Conservation (phyloP, 2,113 vertebrate genomes). For the Lophius piscatorius region DNA sequence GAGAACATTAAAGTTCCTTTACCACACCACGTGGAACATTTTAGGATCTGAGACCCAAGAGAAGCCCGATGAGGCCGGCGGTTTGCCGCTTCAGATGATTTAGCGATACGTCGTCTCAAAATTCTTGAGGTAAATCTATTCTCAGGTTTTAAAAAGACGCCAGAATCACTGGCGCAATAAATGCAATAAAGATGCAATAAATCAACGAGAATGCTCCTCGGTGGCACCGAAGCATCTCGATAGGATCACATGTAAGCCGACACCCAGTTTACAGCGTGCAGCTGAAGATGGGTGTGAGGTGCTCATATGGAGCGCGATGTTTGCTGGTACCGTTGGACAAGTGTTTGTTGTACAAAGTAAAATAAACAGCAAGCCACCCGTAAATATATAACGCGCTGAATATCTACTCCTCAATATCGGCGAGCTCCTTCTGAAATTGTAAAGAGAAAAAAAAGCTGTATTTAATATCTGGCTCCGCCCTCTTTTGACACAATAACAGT, state of each 20-base stretch:
- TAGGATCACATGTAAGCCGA: neutral
- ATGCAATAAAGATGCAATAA: neutral
- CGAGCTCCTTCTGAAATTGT: no score
- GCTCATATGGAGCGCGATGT: neutral
- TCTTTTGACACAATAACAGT: no score
- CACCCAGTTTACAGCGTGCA: neutral
- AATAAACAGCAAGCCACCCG: neutral
- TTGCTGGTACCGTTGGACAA: neutral
- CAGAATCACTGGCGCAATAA: neutral
- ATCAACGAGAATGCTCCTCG: neutral
- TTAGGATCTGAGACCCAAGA: conserved; percentile 30
- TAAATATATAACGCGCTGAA: no score
- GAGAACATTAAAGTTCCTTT: no score
- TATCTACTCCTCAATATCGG: no score
- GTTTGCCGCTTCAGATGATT: neutral
- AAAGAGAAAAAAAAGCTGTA: no score
- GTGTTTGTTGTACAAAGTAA: neutral
- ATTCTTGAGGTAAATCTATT: neutral
- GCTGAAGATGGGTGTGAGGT: neutral
- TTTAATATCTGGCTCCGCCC: no score
- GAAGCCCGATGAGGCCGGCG: neutral
- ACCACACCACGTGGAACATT: neutral
- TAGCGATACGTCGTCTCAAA: neutral
- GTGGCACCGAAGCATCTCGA: neutral
- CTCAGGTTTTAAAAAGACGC: neutral